Percentiles rank a stretch among this genome's conserved stretches.
Conservation (phyloP, 2,888 invertebrate genomes). For the Caradrina kadenii region DNA sequence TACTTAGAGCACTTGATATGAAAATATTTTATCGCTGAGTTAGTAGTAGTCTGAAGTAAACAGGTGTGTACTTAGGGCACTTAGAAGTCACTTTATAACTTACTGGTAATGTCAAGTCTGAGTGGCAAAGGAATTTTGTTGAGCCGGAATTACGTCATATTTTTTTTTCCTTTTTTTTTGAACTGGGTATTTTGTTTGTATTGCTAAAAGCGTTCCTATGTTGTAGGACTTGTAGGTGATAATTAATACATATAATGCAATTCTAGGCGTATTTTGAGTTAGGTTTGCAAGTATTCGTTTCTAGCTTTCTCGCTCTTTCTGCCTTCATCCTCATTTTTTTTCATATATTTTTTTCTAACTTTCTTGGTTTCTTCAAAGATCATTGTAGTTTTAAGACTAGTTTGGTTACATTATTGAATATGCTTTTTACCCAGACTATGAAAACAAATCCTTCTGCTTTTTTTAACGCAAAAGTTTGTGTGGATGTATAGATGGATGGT, state of each 20-base stretch:
- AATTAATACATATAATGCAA: conserved; percentile 23
- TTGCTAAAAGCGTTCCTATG: conserved; percentile 30
- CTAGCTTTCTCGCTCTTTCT: background rate
- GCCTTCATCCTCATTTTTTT: too few relatives aligned
- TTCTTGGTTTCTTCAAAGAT: background rate
- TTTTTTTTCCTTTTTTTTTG: background rate
- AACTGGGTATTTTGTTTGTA: background rate
- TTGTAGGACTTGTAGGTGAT: background rate
- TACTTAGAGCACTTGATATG: conserved; percentile 86
- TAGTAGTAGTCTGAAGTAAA: conserved; percentile 74
- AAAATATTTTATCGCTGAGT: conserved; percentile 75
- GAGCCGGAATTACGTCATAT: conserved; percentile 11
- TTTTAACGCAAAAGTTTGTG: too few relatives aligned
- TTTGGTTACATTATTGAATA: too few relatives aligned
- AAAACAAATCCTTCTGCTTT: too few relatives aligned
- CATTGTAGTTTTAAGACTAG: too few relatives aligned
- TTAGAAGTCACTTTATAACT: conserved; percentile 63
- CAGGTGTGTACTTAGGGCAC: conserved; percentile 80
- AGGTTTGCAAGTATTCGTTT: background rate
- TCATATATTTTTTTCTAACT: too few relatives aligned
- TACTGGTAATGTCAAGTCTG: conserved; percentile 64
- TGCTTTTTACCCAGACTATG: too few relatives aligned
- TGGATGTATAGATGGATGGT: too few relatives aligned
- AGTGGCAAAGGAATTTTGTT: conserved; percentile 8
- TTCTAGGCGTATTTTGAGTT: background rate